A percentile compares a stretch with the other conserved stretches of the same genome.
These are phyloP conservation scores for Sericinus montela DNA, from an alignment of 2,888 invertebrate genomes.

Conservation along the genomic window DNA sequence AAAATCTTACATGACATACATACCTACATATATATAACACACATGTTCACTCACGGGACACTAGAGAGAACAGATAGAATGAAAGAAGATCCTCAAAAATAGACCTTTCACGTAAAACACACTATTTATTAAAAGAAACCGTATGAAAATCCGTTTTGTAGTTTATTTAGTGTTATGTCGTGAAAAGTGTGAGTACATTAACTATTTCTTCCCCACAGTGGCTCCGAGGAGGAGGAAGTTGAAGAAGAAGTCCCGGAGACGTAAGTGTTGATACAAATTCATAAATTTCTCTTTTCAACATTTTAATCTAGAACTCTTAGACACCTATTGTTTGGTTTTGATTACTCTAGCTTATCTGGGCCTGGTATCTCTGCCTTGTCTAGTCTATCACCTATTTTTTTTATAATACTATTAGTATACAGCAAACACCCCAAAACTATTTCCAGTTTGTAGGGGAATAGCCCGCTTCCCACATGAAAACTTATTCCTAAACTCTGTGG, in stretches of 20 bases:
- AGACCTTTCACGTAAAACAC: no score
- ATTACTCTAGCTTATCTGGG: slow-evolving; percentile 64
- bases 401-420: slow-evolving; percentile 15
- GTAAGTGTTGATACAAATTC: slow-evolving; percentile 77
- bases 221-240: slow-evolving; percentile 86
- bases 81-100: no score
- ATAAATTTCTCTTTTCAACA: slow-evolving; percentile 25
- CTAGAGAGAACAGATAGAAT: no score
- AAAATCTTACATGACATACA: no score
- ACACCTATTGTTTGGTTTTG: slow-evolving; percentile 56
- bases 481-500: slow-evolving; percentile 37
- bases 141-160: no score
- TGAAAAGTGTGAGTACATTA: neutral
- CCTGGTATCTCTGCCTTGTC: slow-evolving; percentile 66
- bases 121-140: no score
- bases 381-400: slow-evolving; percentile 47
- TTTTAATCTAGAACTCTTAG: slow-evolving; percentile 33
- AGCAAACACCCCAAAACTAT: slow-evolving; percentile 8
- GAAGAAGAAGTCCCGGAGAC: slow-evolving; percentile 88
- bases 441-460: neutral
- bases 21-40: no score
- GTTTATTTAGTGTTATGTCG: no score
- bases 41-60: no score
- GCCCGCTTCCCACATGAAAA: neutral
- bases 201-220: slow-evolving; percentile 44